Evolutionary conservation across 2,797 vertebrate species (phyloP).

Genomic region (Pipistrellus kuhlii): DNA sequence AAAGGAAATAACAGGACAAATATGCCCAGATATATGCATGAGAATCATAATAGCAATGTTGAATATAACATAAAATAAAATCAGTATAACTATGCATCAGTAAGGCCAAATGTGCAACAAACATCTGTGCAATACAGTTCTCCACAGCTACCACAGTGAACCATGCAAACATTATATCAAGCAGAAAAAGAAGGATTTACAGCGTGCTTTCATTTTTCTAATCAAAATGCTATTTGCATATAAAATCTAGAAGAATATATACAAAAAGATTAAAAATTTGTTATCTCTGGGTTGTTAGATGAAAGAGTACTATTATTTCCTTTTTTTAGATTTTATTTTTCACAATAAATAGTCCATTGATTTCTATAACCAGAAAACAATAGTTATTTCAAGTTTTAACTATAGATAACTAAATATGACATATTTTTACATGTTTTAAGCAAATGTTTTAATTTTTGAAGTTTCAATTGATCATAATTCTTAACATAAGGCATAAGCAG

Average conservation of each 20-base stretch:
- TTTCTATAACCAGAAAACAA: background rate
- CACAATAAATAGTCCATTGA: background rate
- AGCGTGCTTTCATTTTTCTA: background rate
- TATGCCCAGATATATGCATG: background rate
- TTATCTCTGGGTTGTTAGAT: background rate
- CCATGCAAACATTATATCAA: background rate
- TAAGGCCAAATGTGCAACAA: background rate
- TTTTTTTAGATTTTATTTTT: background rate
- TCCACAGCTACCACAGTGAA: background rate
- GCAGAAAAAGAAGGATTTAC: background rate
- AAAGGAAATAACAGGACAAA: constrained; percentile 7
- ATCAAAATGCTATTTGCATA: background rate
- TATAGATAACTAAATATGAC: background rate
- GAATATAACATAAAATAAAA: background rate
- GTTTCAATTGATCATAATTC: constrained; percentile 28
- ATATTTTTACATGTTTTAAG: background rate
- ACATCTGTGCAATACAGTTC: background rate
- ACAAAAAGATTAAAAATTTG: background rate
- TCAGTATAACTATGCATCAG: background rate
- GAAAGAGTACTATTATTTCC: background rate
- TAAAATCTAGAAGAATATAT: background rate
- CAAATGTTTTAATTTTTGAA: background rate
- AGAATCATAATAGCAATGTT: background rate
- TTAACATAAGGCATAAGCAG: background rate
- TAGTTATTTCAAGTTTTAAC: background rate